Conservation (phyloP, 2,888 invertebrate species). For the Lymantria dispar region DNA sequence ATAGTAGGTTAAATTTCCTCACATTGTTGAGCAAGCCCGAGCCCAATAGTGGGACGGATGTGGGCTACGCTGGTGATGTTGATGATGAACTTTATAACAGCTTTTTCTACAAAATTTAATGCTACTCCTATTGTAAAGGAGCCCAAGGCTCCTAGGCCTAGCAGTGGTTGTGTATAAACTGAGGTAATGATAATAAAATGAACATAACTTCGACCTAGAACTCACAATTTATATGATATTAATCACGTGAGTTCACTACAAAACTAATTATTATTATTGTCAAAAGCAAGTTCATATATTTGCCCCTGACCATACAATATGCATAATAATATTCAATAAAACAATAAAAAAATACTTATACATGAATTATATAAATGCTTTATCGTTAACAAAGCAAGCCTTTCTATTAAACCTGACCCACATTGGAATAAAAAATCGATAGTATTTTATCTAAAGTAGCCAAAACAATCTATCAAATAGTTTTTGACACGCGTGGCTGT, state of each 20-base stretch:
- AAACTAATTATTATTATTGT: background rate
- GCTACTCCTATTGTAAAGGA: too few relatives aligned
- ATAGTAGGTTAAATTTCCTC: too few relatives aligned
- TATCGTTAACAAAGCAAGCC: conserved; percentile 23
- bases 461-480: conserved; percentile 27
- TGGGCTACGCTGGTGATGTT: too few relatives aligned
- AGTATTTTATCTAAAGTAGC: conserved; percentile 19
- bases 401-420: conserved; percentile 46
- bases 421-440: conserved; percentile 26
- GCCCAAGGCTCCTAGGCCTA: too few relatives aligned
- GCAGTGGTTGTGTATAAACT: too few relatives aligned
- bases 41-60: too few relatives aligned
- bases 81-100: too few relatives aligned
- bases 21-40: too few relatives aligned
- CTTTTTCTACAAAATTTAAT: too few relatives aligned
- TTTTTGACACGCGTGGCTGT: conserved; percentile 20
- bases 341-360: background rate
- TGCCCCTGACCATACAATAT: conserved; percentile 5
- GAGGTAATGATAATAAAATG: too few relatives aligned
- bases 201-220: too few relatives aligned
- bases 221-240: too few relatives aligned
- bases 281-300: background rate
- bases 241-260: background rate
- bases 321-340: conserved; percentile 1
- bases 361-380: conserved; percentile 4